Percentiles rank a stretch among this genome's conserved stretches.
Evolutionary conservation across 2,797 vertebrate genomes (phyloP).

Genomic region (Eremophila alpestris): DNA sequence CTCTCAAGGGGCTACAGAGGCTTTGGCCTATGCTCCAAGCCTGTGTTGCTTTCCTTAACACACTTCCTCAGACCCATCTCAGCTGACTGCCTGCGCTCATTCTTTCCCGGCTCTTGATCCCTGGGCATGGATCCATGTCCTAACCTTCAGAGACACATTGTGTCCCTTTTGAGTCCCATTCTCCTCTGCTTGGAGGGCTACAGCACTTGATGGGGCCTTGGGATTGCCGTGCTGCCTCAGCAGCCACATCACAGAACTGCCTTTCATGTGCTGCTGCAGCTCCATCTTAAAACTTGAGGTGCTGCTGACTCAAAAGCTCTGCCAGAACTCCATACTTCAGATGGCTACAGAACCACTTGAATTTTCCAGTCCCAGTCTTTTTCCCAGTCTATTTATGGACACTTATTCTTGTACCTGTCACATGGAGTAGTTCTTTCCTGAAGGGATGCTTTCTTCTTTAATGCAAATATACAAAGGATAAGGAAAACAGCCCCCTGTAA

Average conservation of each 20-base stretch:
- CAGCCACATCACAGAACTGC: accelerated
- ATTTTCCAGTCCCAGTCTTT: background rate
- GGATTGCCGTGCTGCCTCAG: background rate
- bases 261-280: accelerated
- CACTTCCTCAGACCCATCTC: no score
- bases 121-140: background rate
- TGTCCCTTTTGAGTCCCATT: background rate
- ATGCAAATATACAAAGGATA: background rate
- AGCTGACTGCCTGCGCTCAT: background rate
- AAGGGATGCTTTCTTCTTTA: background rate
- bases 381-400: accelerated
- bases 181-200: background rate
- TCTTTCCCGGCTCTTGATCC: background rate
- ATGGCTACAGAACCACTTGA: background rate
- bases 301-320: background rate
- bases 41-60: background rate
- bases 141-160: background rate
- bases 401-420: background rate
- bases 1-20: accelerated
- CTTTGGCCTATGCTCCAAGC: background rate
- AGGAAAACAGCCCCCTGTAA: background rate
- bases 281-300: background rate
- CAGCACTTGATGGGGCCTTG: no score
- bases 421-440: background rate
- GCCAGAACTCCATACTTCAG: background rate